phyloP scores from a whole-genome alignment of 1,140 invertebrate genomes.

The Bombus ignitus region DNA sequence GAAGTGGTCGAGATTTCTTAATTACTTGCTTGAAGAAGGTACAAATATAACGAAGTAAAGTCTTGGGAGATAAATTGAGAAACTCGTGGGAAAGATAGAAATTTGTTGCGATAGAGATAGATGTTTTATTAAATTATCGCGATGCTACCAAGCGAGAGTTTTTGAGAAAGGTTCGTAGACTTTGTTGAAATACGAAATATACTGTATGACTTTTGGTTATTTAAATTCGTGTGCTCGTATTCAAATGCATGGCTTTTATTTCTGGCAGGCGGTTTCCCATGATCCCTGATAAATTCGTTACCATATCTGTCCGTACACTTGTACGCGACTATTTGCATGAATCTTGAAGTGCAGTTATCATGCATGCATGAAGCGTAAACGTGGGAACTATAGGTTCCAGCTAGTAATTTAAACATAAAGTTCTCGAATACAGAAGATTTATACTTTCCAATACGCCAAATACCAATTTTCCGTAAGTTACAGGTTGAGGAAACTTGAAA shows the following conservation, averaged over 20 bases:
- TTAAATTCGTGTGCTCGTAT: background rate
- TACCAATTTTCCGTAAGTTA: background rate
- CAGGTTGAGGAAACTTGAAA: background rate
- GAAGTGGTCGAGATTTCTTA: too few relatives aligned
- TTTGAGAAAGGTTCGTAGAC: background rate
- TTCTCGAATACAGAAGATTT: conserved; percentile 26
- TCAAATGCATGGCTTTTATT: background rate
- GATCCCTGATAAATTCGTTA: conserved; percentile 51
- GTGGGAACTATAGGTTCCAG: conserved; percentile 37
- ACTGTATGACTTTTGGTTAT: background rate
- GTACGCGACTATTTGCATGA: conserved; percentile 44
- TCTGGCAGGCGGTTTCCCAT: conserved; percentile 28
- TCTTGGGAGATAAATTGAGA: too few relatives aligned
- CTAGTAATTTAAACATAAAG: conserved; percentile 43
- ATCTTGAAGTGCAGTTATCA: conserved; percentile 44
- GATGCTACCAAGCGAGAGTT: too few relatives aligned
- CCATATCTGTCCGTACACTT: conserved; percentile 42
- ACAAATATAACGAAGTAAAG: too few relatives aligned
- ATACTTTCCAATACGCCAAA: background rate
- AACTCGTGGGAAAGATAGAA: too few relatives aligned
- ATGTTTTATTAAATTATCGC: too few relatives aligned
- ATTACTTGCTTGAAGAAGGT: too few relatives aligned
- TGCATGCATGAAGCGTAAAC: conserved; percentile 52
- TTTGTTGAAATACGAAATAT: background rate
- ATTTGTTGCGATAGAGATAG: too few relatives aligned